Base-by-base conservation (phyloP, 2,888 invertebrate species). In the Ochropleura leucogaster region DNA sequence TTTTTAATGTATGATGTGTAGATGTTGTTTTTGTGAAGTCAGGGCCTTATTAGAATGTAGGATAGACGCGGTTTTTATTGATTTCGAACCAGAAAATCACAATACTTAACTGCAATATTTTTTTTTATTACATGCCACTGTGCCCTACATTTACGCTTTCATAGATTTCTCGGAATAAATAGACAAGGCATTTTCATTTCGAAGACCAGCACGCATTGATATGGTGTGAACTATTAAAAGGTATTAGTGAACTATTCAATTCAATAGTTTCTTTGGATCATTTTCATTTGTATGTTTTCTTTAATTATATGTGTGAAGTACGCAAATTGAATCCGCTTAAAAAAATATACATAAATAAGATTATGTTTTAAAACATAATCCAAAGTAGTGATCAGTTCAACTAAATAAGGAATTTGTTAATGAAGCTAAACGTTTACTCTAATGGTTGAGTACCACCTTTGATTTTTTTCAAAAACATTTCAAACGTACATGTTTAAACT, bases 301-400 rank as follows among this genome's bases (percentile, higher is more conserved):
- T 57, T n/a, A 49, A n/a, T n/a, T n/a, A n/a, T n/a, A n/a, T n/a
- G n/a, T n/a, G n/a, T n/a, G n/a, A n/a, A n/a, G 30, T 7, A 67
- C 30, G 6, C 59, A 67, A 49, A 62, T 53, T 49, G 6, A 67
- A 20, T 64, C n/a, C 20, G 0, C 51, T 63, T 51, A 18, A 51
- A n/a, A 30, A 71, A 77, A 68, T 64, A n/a, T 44, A 57, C 20
- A 18, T 18, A 53, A 6, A 55, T 18, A 12, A 30, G 62, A 49
- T 66, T n/a, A 30, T 20, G 46, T 47, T n/a, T 46, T 53, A 46
- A 55, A 70, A 66, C n/a, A 51, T 55, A 46, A 67, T 49, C 30
- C 3, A 9, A 42, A 10, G 14, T 57, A 47, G 14, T 9, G 12
- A 40, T 8, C 10, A n/a, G n/a, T 10, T 47, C 14, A 6, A 40